Conservation (phyloP, 2,888 invertebrate species). For the Pseudococcus viburni region DNA sequence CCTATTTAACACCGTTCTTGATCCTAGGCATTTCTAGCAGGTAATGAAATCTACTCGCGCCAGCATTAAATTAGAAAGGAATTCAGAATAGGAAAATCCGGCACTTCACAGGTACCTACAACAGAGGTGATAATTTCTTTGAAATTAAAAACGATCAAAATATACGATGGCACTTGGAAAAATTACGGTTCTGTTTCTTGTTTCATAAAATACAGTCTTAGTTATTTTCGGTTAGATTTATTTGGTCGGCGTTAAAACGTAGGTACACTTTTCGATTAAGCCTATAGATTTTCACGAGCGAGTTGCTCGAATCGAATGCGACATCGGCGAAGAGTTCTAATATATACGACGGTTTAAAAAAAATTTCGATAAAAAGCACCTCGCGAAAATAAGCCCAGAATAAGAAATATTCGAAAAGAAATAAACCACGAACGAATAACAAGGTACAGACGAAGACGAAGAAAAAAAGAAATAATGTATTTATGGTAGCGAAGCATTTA, state of each 20-base stretch:
- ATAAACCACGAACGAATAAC: conserved; percentile 65
- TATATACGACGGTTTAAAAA: conserved; percentile 51
- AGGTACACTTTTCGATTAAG: conserved; percentile 56
- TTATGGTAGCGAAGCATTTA: conserved; percentile 64
- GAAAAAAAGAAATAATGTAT: conserved; percentile 62
- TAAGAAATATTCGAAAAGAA: conserved; percentile 66
- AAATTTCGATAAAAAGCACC: conserved; percentile 62
- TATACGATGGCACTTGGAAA: neutral
- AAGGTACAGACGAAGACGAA: conserved; percentile 48
- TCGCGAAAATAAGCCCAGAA: conserved; percentile 59
- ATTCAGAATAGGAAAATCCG: no score
- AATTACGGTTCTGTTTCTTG: conserved; percentile 47
- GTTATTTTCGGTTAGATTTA: conserved; percentile 48
- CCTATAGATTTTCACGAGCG: conserved; percentile 63
- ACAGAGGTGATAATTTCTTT: neutral
- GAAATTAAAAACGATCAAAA: conserved; percentile 22
- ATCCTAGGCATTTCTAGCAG: no score
- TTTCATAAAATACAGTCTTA: conserved; percentile 29
- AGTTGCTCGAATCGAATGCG: conserved; percentile 58
- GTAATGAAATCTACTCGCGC: no score
- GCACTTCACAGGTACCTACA: no score
- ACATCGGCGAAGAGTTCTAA: conserved; percentile 51
- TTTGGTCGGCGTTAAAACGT: conserved; percentile 41
- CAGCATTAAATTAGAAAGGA: no score
- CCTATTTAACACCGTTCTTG: no score